Conservation (phyloP, 1,140 invertebrate genomes). For the Ceratina japonica region DNA sequence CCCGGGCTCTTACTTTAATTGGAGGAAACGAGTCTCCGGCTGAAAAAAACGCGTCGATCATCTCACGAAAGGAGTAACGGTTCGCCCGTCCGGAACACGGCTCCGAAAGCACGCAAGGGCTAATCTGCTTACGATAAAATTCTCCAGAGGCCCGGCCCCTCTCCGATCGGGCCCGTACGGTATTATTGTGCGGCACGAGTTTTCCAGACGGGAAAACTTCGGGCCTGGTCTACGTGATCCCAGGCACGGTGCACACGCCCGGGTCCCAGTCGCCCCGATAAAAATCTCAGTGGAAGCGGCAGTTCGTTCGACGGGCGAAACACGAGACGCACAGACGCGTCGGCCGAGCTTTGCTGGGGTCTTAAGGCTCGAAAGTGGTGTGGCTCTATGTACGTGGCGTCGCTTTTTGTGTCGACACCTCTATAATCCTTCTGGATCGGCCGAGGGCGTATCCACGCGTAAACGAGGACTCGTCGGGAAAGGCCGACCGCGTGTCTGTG, state of each 20-base stretch:
- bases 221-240: conserved; percentile 34
- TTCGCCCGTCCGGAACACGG: background rate
- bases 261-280: conserved; percentile 9
- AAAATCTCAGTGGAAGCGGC: conserved; percentile 13
- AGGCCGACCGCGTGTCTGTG: background rate
- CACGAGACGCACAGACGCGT: conserved; percentile 27
- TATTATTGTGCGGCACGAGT: background rate
- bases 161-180: background rate
- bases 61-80: conserved; percentile 19
- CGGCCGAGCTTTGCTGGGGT: background rate
- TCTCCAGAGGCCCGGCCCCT: background rate
- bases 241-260: conserved; percentile 5
- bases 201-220: conserved; percentile 36
- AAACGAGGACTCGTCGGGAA: too few species aligned
- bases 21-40: background rate
- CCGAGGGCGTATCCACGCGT: too few species aligned
- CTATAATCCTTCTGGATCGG: background rate
- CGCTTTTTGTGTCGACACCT: background rate
- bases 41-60: background rate
- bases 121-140: conserved; percentile 44
- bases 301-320: conserved; percentile 21
- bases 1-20: background rate
- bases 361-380: too few species aligned
- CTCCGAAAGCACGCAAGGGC: background rate
- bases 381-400: too few species aligned